Percentiles rank a stretch among this genome's conserved stretches.
Evolutionary conservation across 2,113 vertebrate species (phyloP).

Genomic region (Paralichthys olivaceus): DNA sequence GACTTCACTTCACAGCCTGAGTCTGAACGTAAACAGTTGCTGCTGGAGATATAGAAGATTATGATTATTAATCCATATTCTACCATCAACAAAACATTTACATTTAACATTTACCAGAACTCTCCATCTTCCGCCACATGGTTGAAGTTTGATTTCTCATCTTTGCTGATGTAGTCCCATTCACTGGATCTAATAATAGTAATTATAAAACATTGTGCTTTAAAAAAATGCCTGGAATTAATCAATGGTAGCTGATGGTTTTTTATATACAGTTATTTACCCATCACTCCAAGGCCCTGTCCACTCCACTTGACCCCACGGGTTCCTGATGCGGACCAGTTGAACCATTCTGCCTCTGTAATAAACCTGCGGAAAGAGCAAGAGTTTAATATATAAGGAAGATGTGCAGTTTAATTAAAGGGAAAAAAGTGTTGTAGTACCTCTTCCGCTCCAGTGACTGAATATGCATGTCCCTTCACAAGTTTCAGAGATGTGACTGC

Average conservation of each 20-base stretch:
- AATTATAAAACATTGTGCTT: not conserved
- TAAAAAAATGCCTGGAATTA: conserved; percentile 4
- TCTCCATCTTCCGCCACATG: conserved; percentile 87
- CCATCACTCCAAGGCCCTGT: conserved; percentile 90
- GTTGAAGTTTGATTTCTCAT: conserved; percentile 80
- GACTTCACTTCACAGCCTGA: not conserved
- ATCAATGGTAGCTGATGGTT: not conserved
- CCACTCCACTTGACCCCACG: conserved; percentile 92
- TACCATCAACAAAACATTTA: conserved; percentile 64
- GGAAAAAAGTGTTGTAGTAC: conserved; percentile 60
- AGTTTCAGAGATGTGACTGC: conserved; percentile 85
- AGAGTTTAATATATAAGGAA: not conserved
- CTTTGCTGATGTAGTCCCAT: conserved; percentile 82
- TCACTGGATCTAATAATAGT: conserved; percentile 81
- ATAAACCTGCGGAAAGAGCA: conserved; percentile 46
- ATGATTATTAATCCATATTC: not conserved
- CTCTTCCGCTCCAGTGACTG: conserved; percentile 87
- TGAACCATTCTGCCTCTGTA: conserved; percentile 37
- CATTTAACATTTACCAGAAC: conserved; percentile 88
- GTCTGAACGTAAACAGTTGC: not conserved
- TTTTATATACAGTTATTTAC: conserved; percentile 69
- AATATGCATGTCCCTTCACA: conserved; percentile 91
- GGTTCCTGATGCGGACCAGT: conserved; percentile 83
- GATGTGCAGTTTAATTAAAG: not conserved
- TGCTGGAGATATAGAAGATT: conserved; percentile 1